A percentile compares a stretch with the other conserved stretches of the same genome.
phyloP scores from a whole-genome alignment of 1,140 invertebrate species.

The Leptinotarsa undecemlineata region DNA sequence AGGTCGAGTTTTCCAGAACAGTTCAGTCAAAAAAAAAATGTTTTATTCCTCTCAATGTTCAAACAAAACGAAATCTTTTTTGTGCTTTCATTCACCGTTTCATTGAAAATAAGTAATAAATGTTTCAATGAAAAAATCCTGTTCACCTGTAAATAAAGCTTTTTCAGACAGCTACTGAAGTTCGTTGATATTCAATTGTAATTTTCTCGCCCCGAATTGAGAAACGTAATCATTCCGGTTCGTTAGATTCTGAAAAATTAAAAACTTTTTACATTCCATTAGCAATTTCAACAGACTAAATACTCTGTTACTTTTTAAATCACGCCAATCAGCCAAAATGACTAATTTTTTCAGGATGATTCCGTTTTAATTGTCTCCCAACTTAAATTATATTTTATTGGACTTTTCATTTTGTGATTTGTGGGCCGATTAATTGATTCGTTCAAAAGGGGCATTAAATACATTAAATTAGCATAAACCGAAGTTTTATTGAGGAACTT shows the following conservation, averaged over 20 bases:
- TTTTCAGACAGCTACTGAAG: background rate
- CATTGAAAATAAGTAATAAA: too few species aligned
- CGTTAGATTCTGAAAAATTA: conserved; percentile 21
- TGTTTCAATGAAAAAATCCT: too few species aligned
- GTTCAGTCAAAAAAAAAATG: too few species aligned
- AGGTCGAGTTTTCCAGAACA: too few species aligned
- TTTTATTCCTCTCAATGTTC: too few species aligned
- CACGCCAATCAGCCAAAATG: conserved; percentile 15
- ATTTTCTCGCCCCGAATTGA: conserved; percentile 13
- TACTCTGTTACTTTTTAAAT: conserved; percentile 18
- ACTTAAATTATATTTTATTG: conserved; percentile 18
- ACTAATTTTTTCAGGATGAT: conserved; percentile 22
- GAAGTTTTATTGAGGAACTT: background rate
- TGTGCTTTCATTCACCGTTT: too few species aligned
- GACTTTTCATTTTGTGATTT: background rate
- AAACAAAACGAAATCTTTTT: too few species aligned
- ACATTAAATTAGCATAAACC: background rate
- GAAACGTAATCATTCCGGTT: conserved; percentile 25
- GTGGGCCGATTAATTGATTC: background rate
- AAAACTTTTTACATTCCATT: conserved; percentile 28
- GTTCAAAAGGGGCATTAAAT: background rate
- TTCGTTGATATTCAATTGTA: conserved; percentile 22
- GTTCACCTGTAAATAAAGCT: too few species aligned
- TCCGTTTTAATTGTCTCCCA: conserved; percentile 21
- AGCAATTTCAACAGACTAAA: conserved; percentile 29